Base-by-base conservation (phyloP, 2,113 vertebrate species). In the Anguilla rostrata region DNA sequence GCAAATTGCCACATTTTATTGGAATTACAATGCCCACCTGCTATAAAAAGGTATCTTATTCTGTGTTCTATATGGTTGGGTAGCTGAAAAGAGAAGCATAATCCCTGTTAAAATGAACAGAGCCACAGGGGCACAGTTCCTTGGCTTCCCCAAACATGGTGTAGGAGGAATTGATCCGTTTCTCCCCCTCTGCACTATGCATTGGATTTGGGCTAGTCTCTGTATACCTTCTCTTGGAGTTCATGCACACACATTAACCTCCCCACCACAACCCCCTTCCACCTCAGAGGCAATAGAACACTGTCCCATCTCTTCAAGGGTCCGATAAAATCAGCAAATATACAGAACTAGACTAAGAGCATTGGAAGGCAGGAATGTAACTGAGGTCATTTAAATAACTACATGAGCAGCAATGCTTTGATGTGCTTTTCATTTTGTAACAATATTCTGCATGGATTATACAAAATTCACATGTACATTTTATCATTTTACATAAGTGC, bases 51-150 rank as follows among this genome's bases (percentile, higher is more conserved):
- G 46, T 60, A 49, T 60, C 49, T 80, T 22, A 60, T 53, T 40
- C 34, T 81, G 49, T 86, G 39, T 60, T 26, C 78, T 60, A n/a
- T 81, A 60, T 81, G 78, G 78, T 34, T 60, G 43, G 34, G 83
- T 43, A 71, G 39, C 39, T 80, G 85, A 86, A 81, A 60, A n/a
- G 46, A 86, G 53, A 22, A 3, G 46, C 39, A 0, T 86, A 86
- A 86, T 86, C 78, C 85, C 53, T 29, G 29, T 86, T 81, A 86
- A 86, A 43, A 53, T 63, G 49, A 53, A 66, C 80, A 86, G 57
- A 82, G 56, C 57, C 11, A 34, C 11, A 29, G 26, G 71, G 53
- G 83, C 60, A 53, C 56, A 46, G 71, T 82, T 83, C 39, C 43
- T 9, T 43, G 29, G 80, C 85, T 53, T 46, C 29, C 40, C 40